Conservation (phyloP, 2,113 vertebrate genomes). For the Paralichthys olivaceus region DNA sequence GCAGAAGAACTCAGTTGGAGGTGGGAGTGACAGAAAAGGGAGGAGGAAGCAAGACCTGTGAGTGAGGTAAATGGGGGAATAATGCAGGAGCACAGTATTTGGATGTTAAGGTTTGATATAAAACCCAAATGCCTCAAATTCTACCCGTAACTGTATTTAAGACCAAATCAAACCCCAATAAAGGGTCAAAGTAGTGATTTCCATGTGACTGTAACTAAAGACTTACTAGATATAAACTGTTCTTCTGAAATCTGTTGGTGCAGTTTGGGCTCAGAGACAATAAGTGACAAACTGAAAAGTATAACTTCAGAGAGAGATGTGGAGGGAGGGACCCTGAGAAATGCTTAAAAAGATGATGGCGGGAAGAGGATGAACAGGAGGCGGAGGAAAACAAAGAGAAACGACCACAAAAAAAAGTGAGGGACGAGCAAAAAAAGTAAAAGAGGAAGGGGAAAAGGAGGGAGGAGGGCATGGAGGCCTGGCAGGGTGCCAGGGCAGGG, state of each 20-base stretch:
- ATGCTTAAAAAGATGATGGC: no score
- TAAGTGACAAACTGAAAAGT: no score
- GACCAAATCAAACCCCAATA: not conserved
- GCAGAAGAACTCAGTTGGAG: not conserved
- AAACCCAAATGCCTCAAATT: not conserved
- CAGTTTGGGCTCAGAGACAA: no score
- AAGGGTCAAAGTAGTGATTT: not conserved
- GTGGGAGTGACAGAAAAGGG: not conserved
- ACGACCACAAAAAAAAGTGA: not conserved
- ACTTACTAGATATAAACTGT: not conserved
- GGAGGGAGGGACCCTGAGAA: not conserved
- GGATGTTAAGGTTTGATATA: not conserved
- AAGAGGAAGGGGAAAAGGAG: conserved; percentile 19
- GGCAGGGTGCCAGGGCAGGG: conserved; percentile 54
- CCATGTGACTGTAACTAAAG: not conserved
- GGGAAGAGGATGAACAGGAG: not conserved
- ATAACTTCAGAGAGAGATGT: no score
- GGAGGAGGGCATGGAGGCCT: conserved; percentile 32
- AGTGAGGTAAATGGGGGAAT: no score
- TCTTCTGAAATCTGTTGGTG: not conserved
- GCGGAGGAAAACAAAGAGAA: not conserved
- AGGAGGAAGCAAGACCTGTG: not conserved
- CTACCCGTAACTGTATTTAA: not conserved
- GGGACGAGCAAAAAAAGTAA: not conserved
- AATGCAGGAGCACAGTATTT: no score